Evolutionary conservation across 2,888 invertebrate genomes (phyloP).

Genomic region (Chrysolina oricalcia): DNA sequence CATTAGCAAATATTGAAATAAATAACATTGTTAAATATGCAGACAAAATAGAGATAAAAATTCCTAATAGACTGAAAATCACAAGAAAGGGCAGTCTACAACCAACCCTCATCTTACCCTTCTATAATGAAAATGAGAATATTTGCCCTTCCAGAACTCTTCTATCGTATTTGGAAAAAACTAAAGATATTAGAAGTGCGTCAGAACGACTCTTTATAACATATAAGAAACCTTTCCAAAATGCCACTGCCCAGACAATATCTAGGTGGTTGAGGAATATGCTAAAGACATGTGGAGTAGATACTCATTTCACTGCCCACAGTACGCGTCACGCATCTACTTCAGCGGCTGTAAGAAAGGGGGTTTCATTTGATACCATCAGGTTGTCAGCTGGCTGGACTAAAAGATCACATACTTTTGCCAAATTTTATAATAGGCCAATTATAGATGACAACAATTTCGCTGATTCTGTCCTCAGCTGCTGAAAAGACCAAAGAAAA

Average conservation of each 20-base stretch:
- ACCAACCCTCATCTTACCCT: slow-evolving; percentile 45
- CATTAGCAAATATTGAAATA: slow-evolving; percentile 1
- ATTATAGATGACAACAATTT: background rate
- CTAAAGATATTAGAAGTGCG: background rate
- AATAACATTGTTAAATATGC: slow-evolving; percentile 15
- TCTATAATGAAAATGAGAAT: slow-evolving; percentile 30
- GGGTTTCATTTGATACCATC: slow-evolving; percentile 54
- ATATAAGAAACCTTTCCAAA: background rate
- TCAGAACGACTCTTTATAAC: background rate
- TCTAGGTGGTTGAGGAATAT: slow-evolving; percentile 46
- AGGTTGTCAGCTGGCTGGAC: slow-evolving; percentile 56
- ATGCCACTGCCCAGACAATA: slow-evolving; percentile 36
- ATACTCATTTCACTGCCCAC: slow-evolving; percentile 54
- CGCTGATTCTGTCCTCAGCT: background rate
- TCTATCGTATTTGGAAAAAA: background rate
- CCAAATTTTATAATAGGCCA: slow-evolving; percentile 54
- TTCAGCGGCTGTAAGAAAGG: slow-evolving; percentile 54
- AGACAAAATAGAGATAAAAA: slow-evolving; percentile 38
- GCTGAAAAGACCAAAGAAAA: too few relatives aligned
- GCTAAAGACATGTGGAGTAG: slow-evolving; percentile 53
- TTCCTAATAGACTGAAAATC: slow-evolving; percentile 38
- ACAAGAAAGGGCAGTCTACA: slow-evolving; percentile 35
- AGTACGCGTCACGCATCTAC: slow-evolving; percentile 59
- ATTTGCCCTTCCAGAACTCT: slow-evolving; percentile 41
- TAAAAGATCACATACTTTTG: slow-evolving; percentile 52